Base-by-base conservation (phyloP, 2,113 vertebrate genomes). In the Bombycilla garrulus region DNA sequence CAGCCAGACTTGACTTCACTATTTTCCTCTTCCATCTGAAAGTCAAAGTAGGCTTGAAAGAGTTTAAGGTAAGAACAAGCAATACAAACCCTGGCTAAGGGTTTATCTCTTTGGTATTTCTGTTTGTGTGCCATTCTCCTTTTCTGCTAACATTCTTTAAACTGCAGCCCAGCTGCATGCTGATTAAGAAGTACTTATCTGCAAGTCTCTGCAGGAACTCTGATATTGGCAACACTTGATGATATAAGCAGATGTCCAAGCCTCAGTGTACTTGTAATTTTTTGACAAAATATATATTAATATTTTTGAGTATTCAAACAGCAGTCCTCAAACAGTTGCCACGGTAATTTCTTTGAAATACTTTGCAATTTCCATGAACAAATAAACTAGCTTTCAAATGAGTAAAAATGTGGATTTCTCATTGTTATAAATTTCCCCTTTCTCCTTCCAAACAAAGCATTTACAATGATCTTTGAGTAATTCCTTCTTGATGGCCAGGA, bases 401-500 rank as follows among this genome's bases (percentile, higher is more conserved):
- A 65, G 53, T 74, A 74, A 88, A 93, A 95, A 85, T 45, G 51
- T 92, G 87, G 72, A 36, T 83, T 92, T 95, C 81, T 95, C 95
- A 88, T 81, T 82, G 71, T 69, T 72, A 67, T 23, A 53, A 40
- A 88, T 93, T 93, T 90, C 85, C 83, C 67, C 42, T 64, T 90
- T 83, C 62, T 84, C 60, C 28, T 92, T 95, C 91, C 87, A 96
- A 91, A 94, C 71, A 71, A 87, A 93, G 79, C 31, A 79, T 70
- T 90, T 31, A 31, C 71, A 74, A 53, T 83, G 56, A 80, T 58
- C 35, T 86, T 92, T 56, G 54, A 38, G 64, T 80, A 85, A 87
- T 86, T 92, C 85, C 84, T 90, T 86, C 60, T 23, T 29, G 72
- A 87, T 77, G 33, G 91, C 87, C 87, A 96, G 64, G 94, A 96